Evolutionary conservation across 2,888 invertebrate species (phyloP), one percentile per base, ranked within the genome.

Genomic region (Acleris literana): DNA sequence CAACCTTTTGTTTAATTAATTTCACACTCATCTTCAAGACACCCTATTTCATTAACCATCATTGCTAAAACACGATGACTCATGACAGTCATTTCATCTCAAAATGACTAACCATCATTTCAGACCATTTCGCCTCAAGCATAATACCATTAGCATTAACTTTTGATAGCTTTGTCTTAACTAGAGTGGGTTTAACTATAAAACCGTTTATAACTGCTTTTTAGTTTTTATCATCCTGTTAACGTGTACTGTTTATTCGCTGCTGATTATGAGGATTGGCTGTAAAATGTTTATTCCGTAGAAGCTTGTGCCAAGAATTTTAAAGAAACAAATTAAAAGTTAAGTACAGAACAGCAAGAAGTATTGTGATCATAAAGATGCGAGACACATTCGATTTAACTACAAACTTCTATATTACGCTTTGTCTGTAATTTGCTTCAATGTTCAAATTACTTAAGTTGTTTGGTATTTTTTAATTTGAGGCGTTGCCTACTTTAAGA

Each of bases 101-200:
- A 49, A 54, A 63, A 53, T 62, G 49, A 52, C 54, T 54, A 63
- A 39, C 48, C 62, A 56, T 62, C 63, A 58, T 60, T 55, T 64
- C 49, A 54, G 43, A 69, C 62, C 64, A 46, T 56, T 51, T 56
- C 66, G 53, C 54, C 62, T 51, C 60, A 55, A 68, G 63, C 51
- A 69, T 69, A 71, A 62, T 52, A 56, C 74, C 71, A 74, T 74
- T 72, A 73, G 70, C 72, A 70, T 73, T 71, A 74, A 74, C 70
- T 72, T 71, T 74, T 72, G 70, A 72, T 69, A 69, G 69, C 65
- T 54, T 46, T 64, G 64, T 64, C 63, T 56, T 65, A 63, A 58
- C 62, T 65, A 62, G 70, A 72, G 70, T 69, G 71, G 68, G 60
- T 72, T 71, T 57, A 43, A 68, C 68, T 68, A 71, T 72, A 69